A percentile compares a stretch with the other conserved stretches of the same genome.
These are phyloP conservation scores for Otis tarda DNA, from an alignment of 2,113 vertebrate genomes.

Conservation along the genomic window DNA sequence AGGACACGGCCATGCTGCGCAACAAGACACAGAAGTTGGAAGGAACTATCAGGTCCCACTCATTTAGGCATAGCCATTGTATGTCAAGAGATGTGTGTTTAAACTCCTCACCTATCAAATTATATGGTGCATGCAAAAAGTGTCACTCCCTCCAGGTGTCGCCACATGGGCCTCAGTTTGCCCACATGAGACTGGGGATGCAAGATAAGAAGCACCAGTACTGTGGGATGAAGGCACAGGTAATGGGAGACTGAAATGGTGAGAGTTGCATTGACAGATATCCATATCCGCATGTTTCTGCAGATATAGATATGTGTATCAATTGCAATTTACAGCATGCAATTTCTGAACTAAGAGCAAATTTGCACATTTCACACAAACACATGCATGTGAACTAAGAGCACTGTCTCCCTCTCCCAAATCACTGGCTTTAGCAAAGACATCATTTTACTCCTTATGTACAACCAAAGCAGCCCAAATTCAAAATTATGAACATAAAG, in stretches of 20 bases:
- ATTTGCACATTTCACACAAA: not conserved
- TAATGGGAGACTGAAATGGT: not conserved
- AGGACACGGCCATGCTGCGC: rapidly evolving
- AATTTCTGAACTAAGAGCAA: not conserved
- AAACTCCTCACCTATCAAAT: not conserved
- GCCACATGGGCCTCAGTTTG: not conserved
- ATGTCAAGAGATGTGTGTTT: not conserved
- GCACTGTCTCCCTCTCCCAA: not conserved
- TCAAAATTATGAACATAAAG: not conserved
- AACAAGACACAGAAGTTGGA: not conserved
- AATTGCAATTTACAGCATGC: not conserved
- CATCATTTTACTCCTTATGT: not conserved
- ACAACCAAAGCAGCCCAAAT: not conserved
- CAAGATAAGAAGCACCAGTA: not conserved
- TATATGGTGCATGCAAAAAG: not conserved
- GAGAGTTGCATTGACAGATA: not conserved
- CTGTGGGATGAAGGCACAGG: not conserved
- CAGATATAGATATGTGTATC: not conserved
- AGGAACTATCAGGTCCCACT: not conserved
- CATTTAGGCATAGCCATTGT: not conserved
- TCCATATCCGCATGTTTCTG: not conserved
- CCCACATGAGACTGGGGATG: not conserved
- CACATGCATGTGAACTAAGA: not conserved
- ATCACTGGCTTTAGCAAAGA: not conserved
- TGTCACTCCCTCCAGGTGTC: not conserved